These are phyloP conservation scores for Theonella swinhoei DNA, from an alignment of 37 sponge, comb jelly and placozoan species.

Conservation along the genomic window DNA sequence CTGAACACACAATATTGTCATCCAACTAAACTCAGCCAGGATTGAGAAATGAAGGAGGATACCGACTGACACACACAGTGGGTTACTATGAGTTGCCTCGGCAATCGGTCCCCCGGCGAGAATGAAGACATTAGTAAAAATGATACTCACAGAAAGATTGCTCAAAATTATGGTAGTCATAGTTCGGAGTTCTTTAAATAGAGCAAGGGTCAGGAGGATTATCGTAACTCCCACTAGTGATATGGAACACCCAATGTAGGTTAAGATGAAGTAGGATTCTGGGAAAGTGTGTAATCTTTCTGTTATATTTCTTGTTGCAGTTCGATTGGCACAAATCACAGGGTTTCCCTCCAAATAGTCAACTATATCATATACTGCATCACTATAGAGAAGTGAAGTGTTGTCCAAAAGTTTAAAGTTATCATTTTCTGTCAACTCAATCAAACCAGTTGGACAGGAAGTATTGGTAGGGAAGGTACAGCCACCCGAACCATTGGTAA, in stretches of 20 bases:
- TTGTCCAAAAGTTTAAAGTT: background rate
- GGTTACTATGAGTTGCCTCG: background rate
- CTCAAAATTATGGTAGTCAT: constrained; percentile 42
- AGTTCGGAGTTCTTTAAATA: constrained; percentile 56
- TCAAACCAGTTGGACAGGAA: background rate
- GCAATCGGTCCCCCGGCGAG: constrained; percentile 14
- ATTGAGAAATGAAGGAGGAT: constrained; percentile 49
- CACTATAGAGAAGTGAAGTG: background rate
- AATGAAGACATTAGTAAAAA: constrained; percentile 36
- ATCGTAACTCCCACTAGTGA: constrained; percentile 39
- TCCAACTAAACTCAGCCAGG: constrained; percentile 60
- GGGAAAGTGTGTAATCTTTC: constrained; percentile 13
- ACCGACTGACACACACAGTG: constrained; percentile 24
- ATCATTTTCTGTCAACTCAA: background rate
- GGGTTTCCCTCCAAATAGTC: background rate
- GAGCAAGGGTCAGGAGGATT: constrained; percentile 48
- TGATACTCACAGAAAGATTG: constrained; percentile 42
- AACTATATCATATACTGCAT: background rate
- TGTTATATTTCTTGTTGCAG: background rate
- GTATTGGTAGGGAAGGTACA: background rate
- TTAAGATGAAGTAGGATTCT: constrained; percentile 9
- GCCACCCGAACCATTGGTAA: background rate
- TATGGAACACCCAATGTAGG: constrained; percentile 60
- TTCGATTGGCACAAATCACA: constrained; percentile 10
- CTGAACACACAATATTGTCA: constrained; percentile 31